Conservation (phyloP, 2,113 vertebrate genomes). For the Gallinago undulata region DNA sequence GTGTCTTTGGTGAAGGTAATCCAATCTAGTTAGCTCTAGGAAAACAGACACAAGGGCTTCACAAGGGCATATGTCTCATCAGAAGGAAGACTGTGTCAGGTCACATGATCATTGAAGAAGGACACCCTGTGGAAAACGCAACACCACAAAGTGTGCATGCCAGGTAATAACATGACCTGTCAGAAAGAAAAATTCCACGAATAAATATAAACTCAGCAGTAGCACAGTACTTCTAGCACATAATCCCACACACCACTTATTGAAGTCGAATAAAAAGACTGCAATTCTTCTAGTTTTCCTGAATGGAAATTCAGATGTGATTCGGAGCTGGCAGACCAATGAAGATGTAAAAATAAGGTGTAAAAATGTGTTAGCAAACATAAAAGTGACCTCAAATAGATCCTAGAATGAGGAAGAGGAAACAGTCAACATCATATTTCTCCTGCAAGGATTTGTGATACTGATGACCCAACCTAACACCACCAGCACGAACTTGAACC, state of each 20-base stretch:
- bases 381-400: background rate
- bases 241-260: background rate
- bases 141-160: background rate
- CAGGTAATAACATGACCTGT: background rate
- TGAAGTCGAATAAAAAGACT: background rate
- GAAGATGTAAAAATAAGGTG: background rate
- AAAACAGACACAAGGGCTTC: background rate
- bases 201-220: background rate
- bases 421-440: background rate
- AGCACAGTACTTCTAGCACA: background rate
- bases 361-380: background rate
- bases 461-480: background rate
- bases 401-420: background rate
- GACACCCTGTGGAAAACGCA: background rate
- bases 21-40: background rate
- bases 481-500: background rate
- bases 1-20: background rate
- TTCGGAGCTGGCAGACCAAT: background rate
- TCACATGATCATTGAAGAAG: background rate
- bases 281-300: too few relatives aligned
- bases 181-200: constrained; percentile 1
- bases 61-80: background rate
- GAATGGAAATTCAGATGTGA: background rate
- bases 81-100: background rate
- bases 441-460: background rate